Percentiles rank a stretch among this genome's conserved stretches.
phyloP scores from a whole-genome alignment of 2,888 invertebrate genomes.

The Calliopum simillimum region DNA sequence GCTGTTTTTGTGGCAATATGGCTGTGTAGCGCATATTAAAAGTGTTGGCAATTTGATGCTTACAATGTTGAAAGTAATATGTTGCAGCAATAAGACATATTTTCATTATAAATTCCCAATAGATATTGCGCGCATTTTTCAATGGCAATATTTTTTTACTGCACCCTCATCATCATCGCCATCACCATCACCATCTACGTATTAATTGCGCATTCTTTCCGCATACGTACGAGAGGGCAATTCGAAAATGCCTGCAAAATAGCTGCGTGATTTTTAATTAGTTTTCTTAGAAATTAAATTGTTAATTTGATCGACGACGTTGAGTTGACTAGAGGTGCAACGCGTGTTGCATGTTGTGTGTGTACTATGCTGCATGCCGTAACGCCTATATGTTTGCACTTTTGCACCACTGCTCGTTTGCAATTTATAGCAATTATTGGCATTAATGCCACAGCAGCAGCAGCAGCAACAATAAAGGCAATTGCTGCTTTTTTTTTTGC shows the following conservation, averaged over 20 bases:
- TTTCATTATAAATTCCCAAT: neutral
- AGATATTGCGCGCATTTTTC: neutral
- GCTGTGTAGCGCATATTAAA: neutral
- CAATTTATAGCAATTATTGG: slow-evolving; percentile 12
- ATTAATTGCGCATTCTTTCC: slow-evolving; percentile 27
- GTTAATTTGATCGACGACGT: slow-evolving; percentile 59
- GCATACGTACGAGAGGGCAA: slow-evolving; percentile 5
- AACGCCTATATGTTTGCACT: slow-evolving; percentile 18
- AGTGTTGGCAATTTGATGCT: slow-evolving; percentile 27
- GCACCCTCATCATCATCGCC: neutral
- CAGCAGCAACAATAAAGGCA: neutral
- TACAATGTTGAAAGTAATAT: neutral
- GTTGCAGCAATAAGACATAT: neutral
- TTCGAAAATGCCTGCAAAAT: slow-evolving; percentile 8
- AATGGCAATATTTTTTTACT: neutral
- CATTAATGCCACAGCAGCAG: neutral
- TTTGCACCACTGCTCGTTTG: slow-evolving; percentile 6
- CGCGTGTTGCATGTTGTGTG: slow-evolving; percentile 20
- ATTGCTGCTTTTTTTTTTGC: too few species aligned
- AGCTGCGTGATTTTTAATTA: slow-evolving; percentile 62
- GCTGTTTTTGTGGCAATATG: slow-evolving; percentile 11
- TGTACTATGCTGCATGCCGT: slow-evolving; percentile 18
- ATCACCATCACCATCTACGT: neutral
- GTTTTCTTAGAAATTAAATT: slow-evolving; percentile 65
- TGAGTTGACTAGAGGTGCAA: neutral